Evolutionary conservation across 2,888 invertebrate species (phyloP).

Genomic region (Nasonovia ribisnigri): DNA sequence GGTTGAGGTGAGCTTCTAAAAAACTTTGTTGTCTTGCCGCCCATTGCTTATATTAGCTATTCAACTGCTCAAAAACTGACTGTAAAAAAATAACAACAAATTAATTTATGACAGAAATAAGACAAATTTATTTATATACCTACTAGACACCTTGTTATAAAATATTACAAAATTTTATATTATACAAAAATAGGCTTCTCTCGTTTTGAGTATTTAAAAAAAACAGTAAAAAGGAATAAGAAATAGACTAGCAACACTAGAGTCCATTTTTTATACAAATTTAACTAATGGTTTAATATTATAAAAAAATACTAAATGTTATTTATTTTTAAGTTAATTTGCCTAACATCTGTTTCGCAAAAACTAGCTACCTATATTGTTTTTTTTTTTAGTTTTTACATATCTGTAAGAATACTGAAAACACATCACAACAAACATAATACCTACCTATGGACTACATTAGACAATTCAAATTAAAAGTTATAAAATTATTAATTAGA

Average conservation of each 20-base stretch:
- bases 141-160: not conserved
- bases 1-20: constrained; percentile 7
- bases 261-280: not conserved
- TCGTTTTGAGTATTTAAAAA: not conserved
- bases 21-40: constrained; percentile 24
- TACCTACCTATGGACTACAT: too few species aligned
- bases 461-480: too few species aligned
- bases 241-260: not conserved
- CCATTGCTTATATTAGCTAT: constrained; percentile 20
- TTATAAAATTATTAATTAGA: not conserved
- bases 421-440: too few species aligned
- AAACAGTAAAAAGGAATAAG: not conserved
- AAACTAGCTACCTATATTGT: not conserved
- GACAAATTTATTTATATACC: not conserved
- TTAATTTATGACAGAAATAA: not conserved
- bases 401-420: too few species aligned
- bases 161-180: not conserved
- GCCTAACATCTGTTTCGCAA: not conserved
- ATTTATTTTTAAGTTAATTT: not conserved
- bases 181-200: not conserved
- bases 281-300: not conserved
- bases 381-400: too few species aligned
- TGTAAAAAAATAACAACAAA: not conserved
- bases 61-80: not conserved
- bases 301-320: not conserved